These are phyloP conservation scores for Aporophyla nigra DNA, from an alignment of 2,888 invertebrate species.

Conservation along the genomic window DNA sequence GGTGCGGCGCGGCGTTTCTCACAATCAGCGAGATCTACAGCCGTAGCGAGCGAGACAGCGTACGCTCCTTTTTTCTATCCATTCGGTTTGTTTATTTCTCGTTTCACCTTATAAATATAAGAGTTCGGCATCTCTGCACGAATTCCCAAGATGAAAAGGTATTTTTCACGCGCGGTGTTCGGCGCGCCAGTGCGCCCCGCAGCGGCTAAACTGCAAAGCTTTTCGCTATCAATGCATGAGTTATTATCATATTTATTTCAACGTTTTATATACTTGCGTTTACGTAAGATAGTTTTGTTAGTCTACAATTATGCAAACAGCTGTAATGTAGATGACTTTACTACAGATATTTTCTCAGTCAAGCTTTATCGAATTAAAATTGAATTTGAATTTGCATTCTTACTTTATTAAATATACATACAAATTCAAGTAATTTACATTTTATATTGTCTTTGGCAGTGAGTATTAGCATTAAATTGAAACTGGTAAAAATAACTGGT, in stretches of 20 bases:
- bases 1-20: slow-evolving; percentile 85
- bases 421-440: slow-evolving; percentile 27
- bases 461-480: background rate
- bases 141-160: slow-evolving; percentile 89
- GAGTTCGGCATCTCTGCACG: slow-evolving; percentile 86
- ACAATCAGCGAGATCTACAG: slow-evolving; percentile 89
- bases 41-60: slow-evolving; percentile 73
- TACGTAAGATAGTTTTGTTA: slow-evolving; percentile 26
- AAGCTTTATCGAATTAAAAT: slow-evolving; percentile 51
- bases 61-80: slow-evolving; percentile 80
- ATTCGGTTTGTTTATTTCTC: slow-evolving; percentile 88
- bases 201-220: slow-evolving; percentile 77
- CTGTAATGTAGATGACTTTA: slow-evolving; percentile 44
- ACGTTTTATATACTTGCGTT: slow-evolving; percentile 27
- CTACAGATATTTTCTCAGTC: slow-evolving; percentile 33
- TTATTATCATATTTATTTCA: slow-evolving; percentile 63
- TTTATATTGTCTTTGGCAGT: background rate
- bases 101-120: slow-evolving; percentile 88
- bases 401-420: slow-evolving; percentile 11
- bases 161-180: slow-evolving; percentile 85
- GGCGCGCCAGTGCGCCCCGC: slow-evolving; percentile 73
- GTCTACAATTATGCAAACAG: slow-evolving; percentile 35
- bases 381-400: slow-evolving; percentile 39
- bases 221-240: slow-evolving; percentile 77
- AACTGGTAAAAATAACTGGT: slow-evolving; percentile 3